Conservation (phyloP, 1,140 invertebrate species). For the Hermetia illucens region DNA sequence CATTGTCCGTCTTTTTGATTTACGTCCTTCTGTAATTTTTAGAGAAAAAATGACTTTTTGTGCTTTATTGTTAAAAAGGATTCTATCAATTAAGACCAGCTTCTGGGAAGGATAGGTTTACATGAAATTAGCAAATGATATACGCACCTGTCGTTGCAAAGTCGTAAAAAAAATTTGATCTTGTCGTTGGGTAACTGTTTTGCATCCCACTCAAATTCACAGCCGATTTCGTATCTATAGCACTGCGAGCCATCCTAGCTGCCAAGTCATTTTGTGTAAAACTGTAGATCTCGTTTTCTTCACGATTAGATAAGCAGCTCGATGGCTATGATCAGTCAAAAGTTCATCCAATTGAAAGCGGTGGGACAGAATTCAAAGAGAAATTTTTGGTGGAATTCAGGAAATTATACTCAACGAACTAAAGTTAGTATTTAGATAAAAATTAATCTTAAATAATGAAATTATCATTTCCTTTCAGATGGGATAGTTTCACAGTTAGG, state of each 20-base stretch:
- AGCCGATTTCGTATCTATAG: conserved; percentile 28
- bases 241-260: conserved; percentile 26
- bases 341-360: too few relatives aligned
- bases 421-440: too few relatives aligned
- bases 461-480: too few relatives aligned
- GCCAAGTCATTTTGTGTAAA: conserved; percentile 39
- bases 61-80: too few relatives aligned
- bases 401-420: too few relatives aligned
- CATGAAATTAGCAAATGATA: conserved; percentile 7
- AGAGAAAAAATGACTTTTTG: neutral
- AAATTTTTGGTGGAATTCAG: too few relatives aligned
- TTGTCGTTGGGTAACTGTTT: conserved; percentile 26
- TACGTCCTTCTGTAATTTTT: conserved; percentile 21
- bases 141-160: conserved; percentile 26
- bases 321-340: too few relatives aligned
- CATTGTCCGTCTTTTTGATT: conserved; percentile 24
- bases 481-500: too few relatives aligned
- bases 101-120: conserved; percentile 10
- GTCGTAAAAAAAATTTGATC: conserved; percentile 30
- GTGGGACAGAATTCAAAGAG: too few relatives aligned
- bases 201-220: conserved; percentile 29
- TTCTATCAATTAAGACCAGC: too few relatives aligned
- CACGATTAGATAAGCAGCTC: conserved; percentile 77
- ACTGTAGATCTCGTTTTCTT: conserved; percentile 85
- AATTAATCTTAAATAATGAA: too few relatives aligned